Evolutionary conservation across 2,113 vertebrate genomes (phyloP).

Genomic region (Gallinago undulata): DNA sequence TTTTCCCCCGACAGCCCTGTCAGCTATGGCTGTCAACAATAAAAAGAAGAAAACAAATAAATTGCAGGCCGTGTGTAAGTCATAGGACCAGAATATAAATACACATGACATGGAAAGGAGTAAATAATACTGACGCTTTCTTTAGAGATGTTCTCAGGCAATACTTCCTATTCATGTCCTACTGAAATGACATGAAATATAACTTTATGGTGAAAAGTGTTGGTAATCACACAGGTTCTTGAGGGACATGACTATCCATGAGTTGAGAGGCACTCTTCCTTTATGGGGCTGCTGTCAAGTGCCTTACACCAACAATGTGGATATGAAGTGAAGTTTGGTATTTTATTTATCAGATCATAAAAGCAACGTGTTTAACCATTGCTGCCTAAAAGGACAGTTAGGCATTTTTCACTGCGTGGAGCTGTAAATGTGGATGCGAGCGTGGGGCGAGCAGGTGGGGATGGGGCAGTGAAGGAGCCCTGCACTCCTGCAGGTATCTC

Average conservation of each 20-base stretch:
- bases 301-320: neutral
- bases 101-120: slow-evolving; percentile 43
- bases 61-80: slow-evolving; percentile 81
- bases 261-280: neutral
- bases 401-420: neutral
- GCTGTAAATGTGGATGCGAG: neutral
- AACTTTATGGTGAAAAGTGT: neutral
- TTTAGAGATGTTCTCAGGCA: slow-evolving; percentile 40
- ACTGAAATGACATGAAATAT: slow-evolving; percentile 15
- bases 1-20: slow-evolving; percentile 8
- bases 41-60: slow-evolving; percentile 80
- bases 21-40: slow-evolving; percentile 52
- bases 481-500: neutral
- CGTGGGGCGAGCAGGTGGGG: neutral
- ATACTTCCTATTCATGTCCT: slow-evolving; percentile 6
- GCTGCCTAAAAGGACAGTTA: neutral
- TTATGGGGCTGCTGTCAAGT: neutral
- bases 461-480: neutral
- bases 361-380: neutral
- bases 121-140: slow-evolving; percentile 50
- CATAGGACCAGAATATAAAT: slow-evolving; percentile 79
- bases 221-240: neutral
- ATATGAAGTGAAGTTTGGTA: neutral
- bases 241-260: neutral
- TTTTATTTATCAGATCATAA: neutral